A percentile compares a stretch with the other conserved stretches of the same genome.
These are phyloP conservation scores for Fregetta grallaria DNA, from an alignment of 2,113 vertebrate species.

Conservation along the genomic window DNA sequence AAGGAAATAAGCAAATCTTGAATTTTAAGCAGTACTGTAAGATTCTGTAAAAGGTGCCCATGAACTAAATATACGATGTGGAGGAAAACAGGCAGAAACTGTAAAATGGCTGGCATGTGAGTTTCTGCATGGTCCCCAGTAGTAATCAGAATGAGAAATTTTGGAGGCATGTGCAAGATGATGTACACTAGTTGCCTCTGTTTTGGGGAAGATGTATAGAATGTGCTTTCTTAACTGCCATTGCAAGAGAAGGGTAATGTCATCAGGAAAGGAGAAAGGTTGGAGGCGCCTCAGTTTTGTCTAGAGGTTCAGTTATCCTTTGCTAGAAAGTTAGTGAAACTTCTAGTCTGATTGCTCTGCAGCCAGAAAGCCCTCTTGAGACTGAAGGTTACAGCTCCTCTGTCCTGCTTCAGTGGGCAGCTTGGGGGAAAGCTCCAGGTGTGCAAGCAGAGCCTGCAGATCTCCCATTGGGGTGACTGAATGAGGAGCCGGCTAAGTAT, in stretches of 20 bases:
- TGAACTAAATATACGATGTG: neutral
- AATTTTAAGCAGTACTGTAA: neutral
- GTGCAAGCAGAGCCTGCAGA: neutral
- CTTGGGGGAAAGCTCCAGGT: neutral
- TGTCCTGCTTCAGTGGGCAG: accelerated
- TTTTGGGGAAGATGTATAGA: neutral
- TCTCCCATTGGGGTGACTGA: neutral
- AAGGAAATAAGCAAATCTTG: neutral
- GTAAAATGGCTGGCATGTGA: neutral
- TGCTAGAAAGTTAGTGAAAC: neutral
- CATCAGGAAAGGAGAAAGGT: neutral
- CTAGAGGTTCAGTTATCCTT: neutral
- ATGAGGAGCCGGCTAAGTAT: neutral
- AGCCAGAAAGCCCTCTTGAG: neutral
- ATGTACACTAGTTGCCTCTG: neutral
- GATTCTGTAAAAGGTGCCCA: neutral
- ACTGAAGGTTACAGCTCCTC: neutral
- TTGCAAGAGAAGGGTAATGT: neutral
- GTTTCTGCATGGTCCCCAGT: neutral
- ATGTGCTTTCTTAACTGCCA: neutral
- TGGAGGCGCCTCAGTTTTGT: neutral
- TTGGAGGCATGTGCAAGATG: neutral
- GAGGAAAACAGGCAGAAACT: neutral
- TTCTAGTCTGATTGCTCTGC: neutral
- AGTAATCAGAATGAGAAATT: neutral